Evolutionary conservation across 2,888 invertebrate genomes (phyloP), one percentile per base, ranked within the genome.

Genomic region (Hydrotaea cyrtoneurina): DNA sequence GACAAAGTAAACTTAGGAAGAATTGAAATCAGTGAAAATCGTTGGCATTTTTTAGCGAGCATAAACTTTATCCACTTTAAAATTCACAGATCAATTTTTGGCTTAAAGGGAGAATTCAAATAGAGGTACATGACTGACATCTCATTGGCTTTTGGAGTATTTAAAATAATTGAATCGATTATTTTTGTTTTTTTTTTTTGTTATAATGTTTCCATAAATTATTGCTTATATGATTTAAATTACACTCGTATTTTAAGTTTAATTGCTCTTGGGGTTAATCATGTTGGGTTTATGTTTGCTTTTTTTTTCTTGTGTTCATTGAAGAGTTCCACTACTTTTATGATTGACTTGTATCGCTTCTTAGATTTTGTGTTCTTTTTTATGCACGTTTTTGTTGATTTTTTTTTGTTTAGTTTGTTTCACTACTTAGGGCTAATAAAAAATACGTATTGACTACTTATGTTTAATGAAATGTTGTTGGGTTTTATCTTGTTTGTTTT

Each of bases 331-430:
- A 73, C 81, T 79, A 85, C 69, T 77, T 77, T 82, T 79, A 82
- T 85, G 85, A 82, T 85, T 85, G 85, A 85, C 81, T 85, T 82
- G 19, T 69, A 77, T 85, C 85, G 85, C 85, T 85, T 77, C 77
- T 79, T 81, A 77, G 19, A 62, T 26, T 43, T 66, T 53, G 17
- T 62, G 72, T 43, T 64, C 53, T 2, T 31, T 31, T 31, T 31
- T 31, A 31, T 31, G 31, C 7, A 31, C 31, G 31, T 7, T 39
- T 50, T n/a, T 15, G 50, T 31, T 31, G n/a, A n/a, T n/a, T n/a
- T n/a, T n/a, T n/a, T n/a, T n/a, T n/a, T n/a, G n/a, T 64, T 43
- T 66, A 11, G n/a, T n/a, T n/a, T 59, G 7, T 43, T 46, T 69
- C n/a, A 69, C 69, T 69, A 69, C 69, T 69, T 69, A 69, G 21